Evolutionary conservation across 1,140 invertebrate genomes (phyloP), one percentile per base, ranked within the genome.

Genomic region (Brachionus rotundiformis): DNA sequence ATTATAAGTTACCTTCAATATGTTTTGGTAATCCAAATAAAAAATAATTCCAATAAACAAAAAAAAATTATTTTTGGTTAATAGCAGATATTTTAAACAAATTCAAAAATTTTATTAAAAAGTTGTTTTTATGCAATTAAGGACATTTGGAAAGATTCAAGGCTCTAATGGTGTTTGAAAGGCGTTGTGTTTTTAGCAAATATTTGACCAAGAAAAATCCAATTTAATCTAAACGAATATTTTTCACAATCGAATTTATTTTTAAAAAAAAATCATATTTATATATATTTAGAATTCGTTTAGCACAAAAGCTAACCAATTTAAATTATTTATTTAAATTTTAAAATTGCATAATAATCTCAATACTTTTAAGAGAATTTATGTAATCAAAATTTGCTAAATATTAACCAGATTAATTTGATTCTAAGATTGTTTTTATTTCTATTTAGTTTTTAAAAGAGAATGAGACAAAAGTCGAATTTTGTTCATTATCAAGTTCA

Each of bases 361-460:
- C 19, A 54, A 54, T 54, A 23, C 47, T 54, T 54, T 54, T 54
- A 54, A 25, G 47, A 4, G 19, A 54, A 54, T 54, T 54, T 54
- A 54, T 54, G 47, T 54, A 54, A 54, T 54, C 47, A 54, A 54
- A 54, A 54, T 19, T 54, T 54, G 47, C 10, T 54, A 54, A 54
- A 54, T 54, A 54, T 54, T 54, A 54, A 54, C 47, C 47, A 54
- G 47, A 54, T 54, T 54, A 54, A 54, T 54, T 54, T 54, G 23
- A 54, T 54, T 54, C 47, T 54, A 54, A 54, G 47, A 54, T 54
- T 54, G 47, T 54, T 54, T 54, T 54, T 54, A n/a, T 49, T 54
- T 54, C 8, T 25, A 16, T 54, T 19, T 8, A 54, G n/a, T 8
- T 54, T 54, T 54, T 39, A 10, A 54, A 25, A 54, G 8, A 8